Evolutionary conservation across 1,140 invertebrate genomes (phyloP).

Genomic region (Scylla paramamosain): DNA sequence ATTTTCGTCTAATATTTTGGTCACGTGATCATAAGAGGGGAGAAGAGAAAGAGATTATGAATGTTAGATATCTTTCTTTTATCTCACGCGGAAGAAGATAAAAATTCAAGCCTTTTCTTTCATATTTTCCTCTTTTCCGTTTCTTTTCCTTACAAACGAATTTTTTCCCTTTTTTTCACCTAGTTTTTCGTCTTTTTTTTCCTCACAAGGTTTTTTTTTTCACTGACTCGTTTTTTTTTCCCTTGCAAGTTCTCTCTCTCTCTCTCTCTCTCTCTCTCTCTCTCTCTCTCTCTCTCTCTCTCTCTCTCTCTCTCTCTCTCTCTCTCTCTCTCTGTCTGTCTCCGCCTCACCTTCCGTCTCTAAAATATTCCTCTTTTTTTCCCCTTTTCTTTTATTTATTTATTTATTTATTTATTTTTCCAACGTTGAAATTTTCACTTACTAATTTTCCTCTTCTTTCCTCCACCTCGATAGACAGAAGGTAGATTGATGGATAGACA

Average conservation of each 20-base stretch:
- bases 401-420: neutral
- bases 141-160: too few relatives aligned
- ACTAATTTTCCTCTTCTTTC: neutral
- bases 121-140: neutral
- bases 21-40: too few relatives aligned
- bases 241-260: slow-evolving; percentile 6
- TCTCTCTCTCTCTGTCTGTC: slow-evolving; percentile 41
- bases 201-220: neutral
- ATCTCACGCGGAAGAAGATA: too few relatives aligned
- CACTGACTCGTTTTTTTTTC: neutral
- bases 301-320: slow-evolving; percentile 54
- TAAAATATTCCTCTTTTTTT: neutral
- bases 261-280: slow-evolving; percentile 49
- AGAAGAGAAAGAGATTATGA: too few relatives aligned
- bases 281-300: slow-evolving; percentile 50
- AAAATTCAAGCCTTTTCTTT: too few relatives aligned
- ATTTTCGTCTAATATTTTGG: neutral
- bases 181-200: neutral
- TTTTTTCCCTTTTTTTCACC: too few relatives aligned
- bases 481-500: too few relatives aligned
- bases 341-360: slow-evolving; percentile 32
- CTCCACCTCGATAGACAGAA: too few relatives aligned
- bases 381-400: too few relatives aligned
- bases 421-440: neutral
- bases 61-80: too few relatives aligned